Base-by-base conservation (phyloP, 2,113 vertebrate genomes). In the Stomatorhinus ivindoensis region DNA sequence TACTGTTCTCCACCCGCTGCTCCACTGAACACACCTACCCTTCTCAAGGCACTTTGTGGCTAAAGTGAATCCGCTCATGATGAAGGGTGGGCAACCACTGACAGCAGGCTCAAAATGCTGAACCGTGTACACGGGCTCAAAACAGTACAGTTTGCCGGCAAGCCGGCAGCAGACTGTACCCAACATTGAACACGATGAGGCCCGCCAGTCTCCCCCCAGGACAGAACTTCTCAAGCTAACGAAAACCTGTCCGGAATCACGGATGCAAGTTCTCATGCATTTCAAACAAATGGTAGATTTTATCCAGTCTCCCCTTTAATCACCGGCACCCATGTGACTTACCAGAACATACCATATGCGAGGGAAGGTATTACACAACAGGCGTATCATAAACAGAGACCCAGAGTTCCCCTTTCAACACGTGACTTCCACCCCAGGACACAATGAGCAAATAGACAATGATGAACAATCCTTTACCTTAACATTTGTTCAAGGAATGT, bases 281-380 rank as follows among this genome's bases (percentile, higher is more conserved):
- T 87, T 87, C 50, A 87, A 87, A 87, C 85, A 55, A 87, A 87
- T 7, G 27, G 15, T 53, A 87, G 85, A 87, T 87, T 39, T 87
- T 87, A 87, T 55, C 47, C 85, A 87, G 85, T 53, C 82, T 17
- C 48, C 48, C 27, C 48, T 42, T 87, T 87, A 87, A 55, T 87
- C 50, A 87, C 10, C 0, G 15, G 85, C 31, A 39, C 50, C 11
- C 6, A 53, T 53, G 85, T 53, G n/a, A 87, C 47, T 27, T 47
- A 55, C 50, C 85, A 87, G 85, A 53, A 53, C 31, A 53, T 19
- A 53, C 27, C n/a, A 53, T 86, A 47, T 27, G 24, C 4, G n/a
- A 50, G 48, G 50, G 39, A 47, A 9, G 50, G n/a, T n/a, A 31
- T 87, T 87, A 87, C 85, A 39, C 85, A 53, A 55, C 50, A 19